Evolutionary conservation across 1,140 invertebrate species (phyloP).

Genomic region (Aplysia californica): DNA sequence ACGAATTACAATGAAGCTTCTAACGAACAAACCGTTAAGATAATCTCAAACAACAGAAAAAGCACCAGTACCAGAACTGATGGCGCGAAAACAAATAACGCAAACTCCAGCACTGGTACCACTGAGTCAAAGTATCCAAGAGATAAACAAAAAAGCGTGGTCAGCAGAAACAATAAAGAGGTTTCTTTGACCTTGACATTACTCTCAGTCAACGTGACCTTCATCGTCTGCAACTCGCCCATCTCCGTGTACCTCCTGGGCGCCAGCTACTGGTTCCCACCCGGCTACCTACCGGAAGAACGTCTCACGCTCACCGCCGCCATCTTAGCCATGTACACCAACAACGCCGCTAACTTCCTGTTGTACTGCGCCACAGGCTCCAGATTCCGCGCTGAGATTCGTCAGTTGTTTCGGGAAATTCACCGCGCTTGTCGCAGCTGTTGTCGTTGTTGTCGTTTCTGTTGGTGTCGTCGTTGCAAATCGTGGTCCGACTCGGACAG

Average conservation of each 20-base stretch:
- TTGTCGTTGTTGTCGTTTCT: no score
- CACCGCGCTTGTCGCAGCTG: no score
- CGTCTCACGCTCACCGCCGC: neutral
- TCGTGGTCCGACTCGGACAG: no score
- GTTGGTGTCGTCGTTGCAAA: no score
- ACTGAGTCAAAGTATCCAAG: neutral
- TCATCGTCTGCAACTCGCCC: slow-evolving; percentile 10
- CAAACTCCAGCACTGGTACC: neutral
- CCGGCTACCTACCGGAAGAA: neutral
- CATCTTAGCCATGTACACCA: slow-evolving; percentile 27
- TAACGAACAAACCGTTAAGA: neutral
- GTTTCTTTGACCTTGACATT: slow-evolving; percentile 13
- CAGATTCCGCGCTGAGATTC: slow-evolving; percentile 5
- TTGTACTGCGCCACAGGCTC: slow-evolving; percentile 26
- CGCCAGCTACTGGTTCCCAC: neutral
- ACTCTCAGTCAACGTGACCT: slow-evolving; percentile 3
- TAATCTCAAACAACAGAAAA: neutral
- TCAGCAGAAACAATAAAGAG: neutral
- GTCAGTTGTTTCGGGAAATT: slow-evolving; percentile 1
- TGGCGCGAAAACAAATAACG: no score
- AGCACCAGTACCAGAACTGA: neutral
- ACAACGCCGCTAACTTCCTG: slow-evolving; percentile 21
- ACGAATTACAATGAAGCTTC: neutral
- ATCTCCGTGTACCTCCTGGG: neutral
- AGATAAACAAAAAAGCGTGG: neutral